Percentiles rank a stretch among this genome's conserved stretches.
Conservation (phyloP, 2,888 invertebrate genomes). For the Nomada fabriciana region DNA sequence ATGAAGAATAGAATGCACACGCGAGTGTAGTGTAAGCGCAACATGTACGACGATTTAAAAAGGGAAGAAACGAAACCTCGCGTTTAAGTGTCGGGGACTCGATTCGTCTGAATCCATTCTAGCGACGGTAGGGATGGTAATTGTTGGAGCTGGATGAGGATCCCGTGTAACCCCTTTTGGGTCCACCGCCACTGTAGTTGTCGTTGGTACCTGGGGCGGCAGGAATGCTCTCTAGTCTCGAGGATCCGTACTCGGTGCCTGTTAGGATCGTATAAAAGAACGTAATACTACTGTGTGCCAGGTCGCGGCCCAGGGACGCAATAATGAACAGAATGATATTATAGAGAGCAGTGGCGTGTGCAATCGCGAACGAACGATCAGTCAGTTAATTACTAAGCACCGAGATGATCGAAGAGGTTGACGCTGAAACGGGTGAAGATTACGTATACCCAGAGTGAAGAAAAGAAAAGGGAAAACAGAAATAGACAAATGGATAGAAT, state of each 20-base stretch:
- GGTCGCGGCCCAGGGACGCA: conserved; percentile 64
- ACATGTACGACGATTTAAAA: conserved; percentile 17
- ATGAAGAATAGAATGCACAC: conserved; percentile 3
- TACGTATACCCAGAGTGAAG: not conserved
- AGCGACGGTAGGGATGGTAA: conserved; percentile 82
- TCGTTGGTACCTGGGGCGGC: conserved; percentile 79
- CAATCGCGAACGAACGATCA: not conserved
- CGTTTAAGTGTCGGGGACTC: conserved; percentile 14
- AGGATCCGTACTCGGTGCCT: conserved; percentile 78
- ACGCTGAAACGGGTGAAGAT: not conserved
- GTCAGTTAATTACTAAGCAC: not conserved
- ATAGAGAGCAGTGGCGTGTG: conserved; percentile 15
- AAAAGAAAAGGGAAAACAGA: not conserved
- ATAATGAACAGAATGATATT: conserved; percentile 27
- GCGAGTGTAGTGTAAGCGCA: conserved; percentile 2
- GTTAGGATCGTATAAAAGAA: conserved; percentile 81
- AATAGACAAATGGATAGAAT: not conserved
- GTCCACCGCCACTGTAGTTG: conserved; percentile 76
- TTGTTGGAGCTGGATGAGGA: conserved; percentile 77
- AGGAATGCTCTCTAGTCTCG: conserved; percentile 75
- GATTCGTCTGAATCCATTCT: conserved; percentile 57
- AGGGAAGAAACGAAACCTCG: conserved; percentile 40
- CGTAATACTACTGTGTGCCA: conserved; percentile 76
- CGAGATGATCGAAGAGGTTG: conserved; percentile 23
- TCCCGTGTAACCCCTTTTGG: conserved; percentile 79